A percentile compares a stretch with the other conserved stretches of the same genome.
These are phyloP conservation scores for Lophochroa leadbeateri DNA, from an alignment of 2,113 vertebrate genomes.

Conservation along the genomic window DNA sequence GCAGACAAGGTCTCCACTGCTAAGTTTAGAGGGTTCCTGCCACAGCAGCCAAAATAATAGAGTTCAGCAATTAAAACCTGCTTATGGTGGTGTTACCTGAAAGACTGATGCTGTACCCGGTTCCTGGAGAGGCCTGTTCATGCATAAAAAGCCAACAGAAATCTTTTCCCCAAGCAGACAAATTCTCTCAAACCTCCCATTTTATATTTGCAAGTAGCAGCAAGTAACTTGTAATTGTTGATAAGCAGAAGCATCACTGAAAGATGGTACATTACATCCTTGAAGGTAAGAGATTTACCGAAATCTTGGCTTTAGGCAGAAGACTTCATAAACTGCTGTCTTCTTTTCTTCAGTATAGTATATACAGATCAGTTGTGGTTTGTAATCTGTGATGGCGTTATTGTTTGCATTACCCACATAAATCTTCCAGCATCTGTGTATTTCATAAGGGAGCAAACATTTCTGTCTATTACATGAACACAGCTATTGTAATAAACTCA, in stretches of 20 bases:
- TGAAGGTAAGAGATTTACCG: neutral
- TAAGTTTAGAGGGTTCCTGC: neutral
- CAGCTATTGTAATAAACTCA: constrained; percentile 32
- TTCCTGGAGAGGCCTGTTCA: neutral
- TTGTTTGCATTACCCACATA: constrained; percentile 44
- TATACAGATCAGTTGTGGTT: neutral
- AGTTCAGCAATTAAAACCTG: neutral
- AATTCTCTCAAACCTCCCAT: neutral
- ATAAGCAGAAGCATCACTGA: neutral
- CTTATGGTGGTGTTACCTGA: neutral
- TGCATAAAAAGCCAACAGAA: neutral
- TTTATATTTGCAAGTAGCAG: neutral
- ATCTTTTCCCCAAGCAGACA: neutral
- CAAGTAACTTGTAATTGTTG: neutral
- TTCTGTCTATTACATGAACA: constrained; percentile 34
- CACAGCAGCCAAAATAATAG: neutral
- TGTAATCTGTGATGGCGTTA: neutral
- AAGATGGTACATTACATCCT: neutral
- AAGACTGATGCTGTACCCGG: neutral
- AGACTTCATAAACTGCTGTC: neutral
- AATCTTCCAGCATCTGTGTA: constrained; percentile 37
- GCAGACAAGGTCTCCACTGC: neutral
- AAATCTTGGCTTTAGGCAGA: constrained; percentile 16
- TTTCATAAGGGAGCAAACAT: constrained; percentile 54
- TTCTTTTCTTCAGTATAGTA: neutral